phyloP scores from a whole-genome alignment of 2,888 invertebrate species.

The Tipula vernalis region DNA sequence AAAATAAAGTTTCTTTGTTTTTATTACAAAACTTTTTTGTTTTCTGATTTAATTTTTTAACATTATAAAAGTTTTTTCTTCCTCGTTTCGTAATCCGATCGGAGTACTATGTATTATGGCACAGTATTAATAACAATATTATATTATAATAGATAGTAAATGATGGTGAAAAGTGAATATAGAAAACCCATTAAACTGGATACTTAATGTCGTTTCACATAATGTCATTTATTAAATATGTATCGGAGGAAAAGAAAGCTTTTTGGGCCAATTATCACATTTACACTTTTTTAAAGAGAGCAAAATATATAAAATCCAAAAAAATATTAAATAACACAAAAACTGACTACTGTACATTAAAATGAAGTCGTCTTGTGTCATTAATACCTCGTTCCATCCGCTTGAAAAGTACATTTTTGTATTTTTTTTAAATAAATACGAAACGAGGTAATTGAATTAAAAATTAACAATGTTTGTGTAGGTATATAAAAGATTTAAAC shows the following conservation, averaged over 20 bases:
- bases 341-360: too few species aligned
- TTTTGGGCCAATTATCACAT: neutral
- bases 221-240: neutral
- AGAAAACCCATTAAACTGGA: neutral
- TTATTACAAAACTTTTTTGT: neutral
- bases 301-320: neutral
- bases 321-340: neutral
- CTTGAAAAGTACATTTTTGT: too few species aligned
- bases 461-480: neutral
- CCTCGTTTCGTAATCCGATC: neutral
- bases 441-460: neutral
- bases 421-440: neutral
- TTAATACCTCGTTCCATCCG: neutral
- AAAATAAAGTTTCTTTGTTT: neutral
- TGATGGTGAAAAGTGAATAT: neutral
- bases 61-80: neutral
- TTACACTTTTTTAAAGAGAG: neutral
- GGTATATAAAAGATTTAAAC: neutral
- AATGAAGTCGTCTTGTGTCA: neutral
- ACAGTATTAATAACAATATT: neutral
- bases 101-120: neutral
- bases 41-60: neutral
- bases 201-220: neutral
- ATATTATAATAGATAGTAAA: neutral
- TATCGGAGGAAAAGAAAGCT: neutral